Percentiles rank a stretch among this genome's conserved stretches.
phyloP scores from a whole-genome alignment of 64 coral and sea anemone species.

The Dendronephthya gigantea region DNA sequence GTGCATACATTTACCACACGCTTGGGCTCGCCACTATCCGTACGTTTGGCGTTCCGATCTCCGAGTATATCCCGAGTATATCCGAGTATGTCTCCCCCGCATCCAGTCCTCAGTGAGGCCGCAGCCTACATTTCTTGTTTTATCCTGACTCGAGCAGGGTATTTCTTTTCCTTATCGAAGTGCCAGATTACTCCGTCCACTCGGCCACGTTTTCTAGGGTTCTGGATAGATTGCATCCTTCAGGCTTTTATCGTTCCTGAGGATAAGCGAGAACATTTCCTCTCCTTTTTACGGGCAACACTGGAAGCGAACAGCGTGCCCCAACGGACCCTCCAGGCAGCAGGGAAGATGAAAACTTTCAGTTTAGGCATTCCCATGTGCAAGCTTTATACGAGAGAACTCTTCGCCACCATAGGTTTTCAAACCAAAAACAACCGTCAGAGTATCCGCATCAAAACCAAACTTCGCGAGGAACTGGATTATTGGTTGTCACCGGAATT shows the following conservation, averaged over 20 bases:
- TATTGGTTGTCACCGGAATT: background rate
- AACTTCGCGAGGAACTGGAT: background rate
- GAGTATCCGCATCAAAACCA: background rate
- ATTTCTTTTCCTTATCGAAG: conserved; percentile 33
- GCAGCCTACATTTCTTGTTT: conserved; percentile 11
- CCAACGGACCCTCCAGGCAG: background rate
- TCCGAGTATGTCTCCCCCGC: background rate
- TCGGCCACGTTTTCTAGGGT: conserved; percentile 20
- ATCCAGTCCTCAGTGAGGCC: background rate
- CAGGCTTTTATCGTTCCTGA: conserved; percentile 16
- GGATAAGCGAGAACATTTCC: background rate
- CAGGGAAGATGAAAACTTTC: background rate
- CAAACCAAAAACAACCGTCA: background rate
- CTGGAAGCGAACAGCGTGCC: background rate
- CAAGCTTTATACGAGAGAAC: background rate
- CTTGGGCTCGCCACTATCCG: background rate
- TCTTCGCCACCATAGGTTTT: background rate
- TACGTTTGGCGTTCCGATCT: background rate
- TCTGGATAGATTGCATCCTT: conserved; percentile 16
- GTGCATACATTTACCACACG: background rate
- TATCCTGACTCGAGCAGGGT: conserved; percentile 14
- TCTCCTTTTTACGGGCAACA: background rate
- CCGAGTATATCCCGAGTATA: conserved; percentile 3
- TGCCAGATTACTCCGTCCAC: conserved; percentile 15
- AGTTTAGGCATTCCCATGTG: background rate